Conservation (phyloP, 2,113 vertebrate genomes). For the Actenoides lindsayi region DNA sequence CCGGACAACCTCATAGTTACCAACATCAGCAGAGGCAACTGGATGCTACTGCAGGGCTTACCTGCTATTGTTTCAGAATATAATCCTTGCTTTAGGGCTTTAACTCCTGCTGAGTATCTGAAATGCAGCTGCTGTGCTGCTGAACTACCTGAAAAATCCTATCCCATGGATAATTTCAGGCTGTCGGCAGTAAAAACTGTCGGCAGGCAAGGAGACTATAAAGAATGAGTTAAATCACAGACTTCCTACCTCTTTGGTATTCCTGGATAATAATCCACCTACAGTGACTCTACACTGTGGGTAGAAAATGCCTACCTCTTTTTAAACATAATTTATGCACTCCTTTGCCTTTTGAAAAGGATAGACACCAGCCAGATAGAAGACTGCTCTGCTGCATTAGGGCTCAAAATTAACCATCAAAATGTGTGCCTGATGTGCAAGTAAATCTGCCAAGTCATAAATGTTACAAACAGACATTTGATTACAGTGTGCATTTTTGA, state of each 20-base stretch:
- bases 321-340: constrained; percentile 66
- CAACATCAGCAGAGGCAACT: background rate
- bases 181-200: background rate
- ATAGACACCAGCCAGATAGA: constrained; percentile 65
- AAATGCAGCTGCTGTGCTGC: background rate
- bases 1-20: background rate
- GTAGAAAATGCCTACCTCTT: constrained; percentile 60
- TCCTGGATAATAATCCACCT: constrained; percentile 66
- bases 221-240: constrained; percentile 62
- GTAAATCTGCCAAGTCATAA: constrained; percentile 44
- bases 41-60: background rate
- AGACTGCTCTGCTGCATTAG: constrained; percentile 47
- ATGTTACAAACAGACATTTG: constrained; percentile 43
- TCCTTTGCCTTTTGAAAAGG: constrained; percentile 63
- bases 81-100: background rate
- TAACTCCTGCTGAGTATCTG: constrained; percentile 10
- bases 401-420: constrained; percentile 54
- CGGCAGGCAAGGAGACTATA: constrained; percentile 2
- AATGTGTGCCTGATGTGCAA: constrained; percentile 26
- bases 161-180: background rate
- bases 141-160: background rate
- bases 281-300: constrained; percentile 58
- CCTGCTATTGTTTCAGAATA: background rate
- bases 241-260: constrained; percentile 41
- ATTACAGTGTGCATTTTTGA: constrained; percentile 5